Evolutionary conservation across 2,113 vertebrate genomes (phyloP), one percentile per base, ranked within the genome.

Genomic region (Motacilla tschutschensis): DNA sequence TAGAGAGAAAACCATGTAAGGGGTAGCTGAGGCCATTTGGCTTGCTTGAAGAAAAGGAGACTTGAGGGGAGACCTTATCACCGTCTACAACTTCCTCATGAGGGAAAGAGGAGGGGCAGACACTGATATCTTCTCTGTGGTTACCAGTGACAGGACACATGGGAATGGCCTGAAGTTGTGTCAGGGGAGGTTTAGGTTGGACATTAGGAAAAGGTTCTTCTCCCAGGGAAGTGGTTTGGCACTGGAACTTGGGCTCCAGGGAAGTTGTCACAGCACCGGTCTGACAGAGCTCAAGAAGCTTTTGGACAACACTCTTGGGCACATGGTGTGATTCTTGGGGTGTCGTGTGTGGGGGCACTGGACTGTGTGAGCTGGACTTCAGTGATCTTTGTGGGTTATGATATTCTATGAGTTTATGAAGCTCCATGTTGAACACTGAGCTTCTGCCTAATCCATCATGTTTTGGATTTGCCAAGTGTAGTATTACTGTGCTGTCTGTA

Each of bases 11-110:
- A 41, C 19, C 18, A 44, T 20, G 12, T 17, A 19, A 29, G 19
- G 4, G 48, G 16, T 12, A 4, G 10, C 44, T 58, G 38, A 51
- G 38, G 28, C 25, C 16, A 9, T 28, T 58, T 58, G 28, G 5
- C 9, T n/a, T 58, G 7, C 44, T 28, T 72, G 19, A 7, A 69
- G 17, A 54, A 54, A 6, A 44, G 14, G 17, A n/a, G 54, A 12
- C 17, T 64, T 58, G 21, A 51, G 17, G 17, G 38, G 18, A 44
- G 14, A 43, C 14, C 5, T 38, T 38, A 51, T 13, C 29, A 25
- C n/a, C 51, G 12, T 28, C 40, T 50, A 28, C 36, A 57, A 5
- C 9, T 58, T 58, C 15, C 13, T 79, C 0, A 0, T 33, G 13
- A 51, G 24, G 14, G 6, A 11, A 64, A 14, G 36, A 22, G 31